These are phyloP conservation scores for Hymenopus coronatus DNA, from an alignment of 2,888 invertebrate genomes.

Conservation along the genomic window DNA sequence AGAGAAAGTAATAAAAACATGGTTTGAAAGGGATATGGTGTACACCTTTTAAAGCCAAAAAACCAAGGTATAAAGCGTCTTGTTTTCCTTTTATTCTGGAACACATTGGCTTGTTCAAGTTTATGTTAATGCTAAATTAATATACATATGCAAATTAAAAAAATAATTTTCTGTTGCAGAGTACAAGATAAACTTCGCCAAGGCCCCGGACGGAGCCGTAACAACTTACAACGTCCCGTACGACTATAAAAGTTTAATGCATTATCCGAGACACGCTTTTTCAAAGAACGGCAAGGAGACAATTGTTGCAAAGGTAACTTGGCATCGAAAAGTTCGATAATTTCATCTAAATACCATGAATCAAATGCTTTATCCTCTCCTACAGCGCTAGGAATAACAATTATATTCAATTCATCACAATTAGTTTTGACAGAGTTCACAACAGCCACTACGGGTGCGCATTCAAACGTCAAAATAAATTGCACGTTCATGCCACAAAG, in stretches of 20 bases:
- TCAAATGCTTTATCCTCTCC: not conserved
- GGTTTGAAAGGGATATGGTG: no score
- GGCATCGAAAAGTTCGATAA: not conserved
- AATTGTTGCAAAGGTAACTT: constrained; percentile 39
- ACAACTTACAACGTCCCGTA: constrained; percentile 38
- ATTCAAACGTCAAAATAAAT: not conserved
- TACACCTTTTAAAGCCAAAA: no score
- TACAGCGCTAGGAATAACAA: not conserved
- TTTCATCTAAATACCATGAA: not conserved
- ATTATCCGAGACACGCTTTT: constrained; percentile 40
- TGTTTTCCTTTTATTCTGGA: no score
- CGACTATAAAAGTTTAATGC: constrained; percentile 41
- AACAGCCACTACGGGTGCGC: not conserved
- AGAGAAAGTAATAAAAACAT: no score
- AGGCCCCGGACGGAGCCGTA: constrained; percentile 37
- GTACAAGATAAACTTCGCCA: constrained; percentile 42
- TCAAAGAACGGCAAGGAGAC: constrained; percentile 40
- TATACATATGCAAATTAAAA: not conserved
- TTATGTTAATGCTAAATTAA: no score
- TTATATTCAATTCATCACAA: not conserved
- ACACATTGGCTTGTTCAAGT: no score
- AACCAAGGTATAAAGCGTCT: no score
- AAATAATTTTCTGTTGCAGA: constrained; percentile 32
- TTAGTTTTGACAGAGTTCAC: not conserved
- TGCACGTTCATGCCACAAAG: not conserved